These are phyloP conservation scores for Catharus minimus DNA, from an alignment of 2,113 vertebrate genomes.

Conservation along the genomic window DNA sequence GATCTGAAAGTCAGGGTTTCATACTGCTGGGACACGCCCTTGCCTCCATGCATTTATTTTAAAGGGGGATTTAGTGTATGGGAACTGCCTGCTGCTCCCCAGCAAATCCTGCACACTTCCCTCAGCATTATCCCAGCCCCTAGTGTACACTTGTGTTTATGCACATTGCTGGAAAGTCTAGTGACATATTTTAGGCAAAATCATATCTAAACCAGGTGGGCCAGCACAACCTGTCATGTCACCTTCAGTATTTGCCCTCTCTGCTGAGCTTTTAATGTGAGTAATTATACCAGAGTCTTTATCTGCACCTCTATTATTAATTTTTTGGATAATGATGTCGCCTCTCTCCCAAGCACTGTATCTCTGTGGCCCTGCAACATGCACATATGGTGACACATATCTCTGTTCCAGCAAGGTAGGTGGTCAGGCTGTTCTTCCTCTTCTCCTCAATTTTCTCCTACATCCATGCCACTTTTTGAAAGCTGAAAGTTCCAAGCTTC, in stretches of 20 bases:
- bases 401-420: constrained; percentile 4
- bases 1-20: background rate
- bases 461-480: background rate
- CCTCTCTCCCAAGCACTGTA: background rate
- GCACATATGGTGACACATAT: background rate
- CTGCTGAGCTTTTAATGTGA: background rate
- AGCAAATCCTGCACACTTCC: background rate
- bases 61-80: background rate
- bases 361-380: background rate
- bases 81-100: background rate
- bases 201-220: background rate
- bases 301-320: background rate
- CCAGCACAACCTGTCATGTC: background rate
- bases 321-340: background rate
- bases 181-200: background rate
- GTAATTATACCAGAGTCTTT: background rate
- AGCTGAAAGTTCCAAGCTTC: background rate
- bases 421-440: background rate
- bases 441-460: background rate
- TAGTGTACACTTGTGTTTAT: background rate
- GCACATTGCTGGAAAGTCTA: background rate
- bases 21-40: background rate
- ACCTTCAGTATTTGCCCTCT: background rate
- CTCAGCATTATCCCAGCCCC: background rate
- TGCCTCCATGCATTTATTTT: background rate